Evolutionary conservation across 2,888 invertebrate genomes (phyloP).

Genomic region (Nudaria mundana): DNA sequence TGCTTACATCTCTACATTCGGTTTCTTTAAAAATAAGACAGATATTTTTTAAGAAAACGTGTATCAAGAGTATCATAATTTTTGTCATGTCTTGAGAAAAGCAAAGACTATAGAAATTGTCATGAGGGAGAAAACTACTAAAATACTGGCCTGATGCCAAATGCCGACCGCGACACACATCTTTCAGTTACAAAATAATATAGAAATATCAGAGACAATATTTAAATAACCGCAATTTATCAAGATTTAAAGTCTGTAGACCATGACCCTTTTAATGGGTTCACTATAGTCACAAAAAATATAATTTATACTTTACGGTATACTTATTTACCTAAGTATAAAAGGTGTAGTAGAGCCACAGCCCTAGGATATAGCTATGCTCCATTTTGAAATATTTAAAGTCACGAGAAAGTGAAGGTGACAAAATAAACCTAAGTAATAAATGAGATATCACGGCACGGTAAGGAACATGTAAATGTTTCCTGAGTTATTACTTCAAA

Average conservation of each 20-base stretch:
- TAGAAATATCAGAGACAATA: conserved; percentile 56
- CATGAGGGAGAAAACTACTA: conserved; percentile 69
- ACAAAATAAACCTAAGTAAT: neutral
- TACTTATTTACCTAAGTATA: no score
- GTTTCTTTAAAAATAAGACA: no score
- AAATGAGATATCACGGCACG: conserved; percentile 9
- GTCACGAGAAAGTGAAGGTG: no score
- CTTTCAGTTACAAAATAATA: conserved; percentile 68
- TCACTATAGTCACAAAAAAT: neutral
- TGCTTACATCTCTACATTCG: no score
- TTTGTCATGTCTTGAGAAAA: conserved; percentile 35
- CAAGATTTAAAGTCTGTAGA: conserved; percentile 15
- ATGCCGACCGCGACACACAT: conserved; percentile 64
- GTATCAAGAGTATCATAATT: conserved; percentile 20
- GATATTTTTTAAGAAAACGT: conserved; percentile 5
- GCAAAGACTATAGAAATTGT: conserved; percentile 57
- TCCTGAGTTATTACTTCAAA: conserved; percentile 7
- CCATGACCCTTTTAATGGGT: conserved; percentile 15
- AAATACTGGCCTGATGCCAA: conserved; percentile 73
- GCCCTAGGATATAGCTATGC: neutral
- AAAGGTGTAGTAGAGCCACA: no score
- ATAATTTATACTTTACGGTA: no score
- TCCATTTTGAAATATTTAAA: neutral
- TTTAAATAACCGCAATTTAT: conserved; percentile 23
- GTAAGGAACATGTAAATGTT: conserved; percentile 14